Base-by-base conservation (phyloP, 2,797 vertebrate genomes). In the Premnoplex brunnescens region DNA sequence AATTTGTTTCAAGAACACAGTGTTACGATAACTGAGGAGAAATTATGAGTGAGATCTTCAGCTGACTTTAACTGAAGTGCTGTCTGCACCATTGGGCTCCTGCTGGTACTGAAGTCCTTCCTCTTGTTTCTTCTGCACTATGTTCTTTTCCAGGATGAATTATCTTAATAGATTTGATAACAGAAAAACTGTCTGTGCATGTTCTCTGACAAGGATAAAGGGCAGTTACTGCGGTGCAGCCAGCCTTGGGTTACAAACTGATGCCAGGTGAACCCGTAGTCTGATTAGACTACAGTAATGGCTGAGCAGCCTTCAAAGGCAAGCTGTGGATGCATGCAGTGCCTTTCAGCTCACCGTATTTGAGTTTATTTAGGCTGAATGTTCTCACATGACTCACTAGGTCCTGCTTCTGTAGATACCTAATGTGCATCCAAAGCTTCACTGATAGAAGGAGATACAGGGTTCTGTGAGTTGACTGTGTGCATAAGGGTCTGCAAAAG, bases 61-160 rank as follows among this genome's bases (percentile, higher is more conserved):
- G 32, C 59, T 91, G 59, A 30, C 63, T 91, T 76, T 62, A 82
- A 46, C 22, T 2, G 1, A 32, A 63, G 12, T 80, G 13, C 39
- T 43, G 23, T 62, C 58, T 69, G 37, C 55, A 74, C 32, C 11
- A 2, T 12, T 76, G 54, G 28, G 18, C 69, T 85, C 34, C 48
- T 83, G 28, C 54, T 76, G 52, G 17, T 63, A 15, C 72, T 84
- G 73, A 76, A 81, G 79, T 62, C 69, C 51, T 78, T 69, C 34
- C 55, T 75, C 12, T 68, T 94, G 43, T 88, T 95, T 87, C 56
- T 92, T 90, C 74, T 77, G 37, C 59, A 21, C 21, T 54, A 1
- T 74, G 27, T 80, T 94, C 55, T 77, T 95, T 95, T 94, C 55
- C 85, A 90, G 77, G 59, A 39, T 69, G n/a, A 89, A 43, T 48